phyloP scores from a whole-genome alignment of 2,888 invertebrate species.

The Mimas tiliae region DNA sequence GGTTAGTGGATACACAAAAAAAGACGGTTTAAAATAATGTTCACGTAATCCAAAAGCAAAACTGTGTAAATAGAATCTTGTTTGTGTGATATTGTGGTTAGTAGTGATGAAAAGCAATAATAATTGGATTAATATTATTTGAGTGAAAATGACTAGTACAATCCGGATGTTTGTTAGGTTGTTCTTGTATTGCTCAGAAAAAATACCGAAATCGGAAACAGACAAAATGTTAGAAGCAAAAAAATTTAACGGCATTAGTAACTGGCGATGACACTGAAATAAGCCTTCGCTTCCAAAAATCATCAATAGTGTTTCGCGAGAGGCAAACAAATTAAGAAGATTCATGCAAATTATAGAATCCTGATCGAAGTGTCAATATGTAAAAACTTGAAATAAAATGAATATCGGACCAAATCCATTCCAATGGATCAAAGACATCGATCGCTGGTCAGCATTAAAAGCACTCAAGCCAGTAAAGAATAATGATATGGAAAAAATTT shows the following conservation, averaged over 20 bases:
- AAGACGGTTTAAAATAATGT: background rate
- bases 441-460: conserved; percentile 50
- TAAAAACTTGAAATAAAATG: conserved; percentile 30
- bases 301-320: background rate
- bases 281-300: background rate
- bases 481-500: conserved; percentile 63
- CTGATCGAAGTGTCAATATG: conserved; percentile 46
- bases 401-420: background rate
- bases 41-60: conserved; percentile 6
- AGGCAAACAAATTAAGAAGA: conserved; percentile 34
- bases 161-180: background rate
- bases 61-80: background rate
- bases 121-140: background rate
- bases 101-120: conserved; percentile 1
- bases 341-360: conserved; percentile 44
- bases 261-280: conserved; percentile 10
- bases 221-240: conserved; percentile 4
- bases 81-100: background rate
- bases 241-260: conserved; percentile 2
- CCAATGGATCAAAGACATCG: background rate
- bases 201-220: background rate
- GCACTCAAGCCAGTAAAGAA: conserved; percentile 67
- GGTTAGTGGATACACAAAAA: background rate
- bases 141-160: background rate
- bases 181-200: background rate